These are phyloP conservation scores for Synanthedon myopaeformis DNA, from an alignment of 2,888 invertebrate species.

Conservation along the genomic window DNA sequence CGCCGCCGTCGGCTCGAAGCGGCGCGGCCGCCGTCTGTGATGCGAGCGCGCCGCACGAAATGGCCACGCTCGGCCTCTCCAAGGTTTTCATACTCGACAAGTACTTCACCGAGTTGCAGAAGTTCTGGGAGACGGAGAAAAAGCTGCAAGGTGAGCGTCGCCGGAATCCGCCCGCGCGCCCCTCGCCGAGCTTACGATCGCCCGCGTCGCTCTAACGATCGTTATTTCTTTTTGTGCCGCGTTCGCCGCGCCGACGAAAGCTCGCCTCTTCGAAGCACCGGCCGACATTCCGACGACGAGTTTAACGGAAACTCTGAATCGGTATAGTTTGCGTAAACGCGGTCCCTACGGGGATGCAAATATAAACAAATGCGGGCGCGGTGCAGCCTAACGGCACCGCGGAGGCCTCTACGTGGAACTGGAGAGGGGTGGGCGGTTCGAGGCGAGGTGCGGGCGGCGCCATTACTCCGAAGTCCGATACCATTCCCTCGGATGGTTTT, in stretches of 20 bases:
- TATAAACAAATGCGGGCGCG: conserved; percentile 4
- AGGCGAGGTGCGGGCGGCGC: not conserved
- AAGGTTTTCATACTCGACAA: conserved; percentile 98
- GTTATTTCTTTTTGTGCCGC: conserved; percentile 27
- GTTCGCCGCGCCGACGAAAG: conserved; percentile 12
- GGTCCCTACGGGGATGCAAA: no score
- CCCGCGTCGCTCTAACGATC: conserved; percentile 3
- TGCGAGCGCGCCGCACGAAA: conserved; percentile 67
- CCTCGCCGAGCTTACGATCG: conserved; percentile 3
- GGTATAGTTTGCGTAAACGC: no score
- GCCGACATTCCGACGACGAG: not conserved
- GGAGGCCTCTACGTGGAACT: not conserved
- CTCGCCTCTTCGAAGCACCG: conserved; percentile 1
- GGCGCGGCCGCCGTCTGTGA: conserved; percentile 55
- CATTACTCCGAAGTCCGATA: not conserved
- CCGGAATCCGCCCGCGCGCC: conserved; percentile 7
- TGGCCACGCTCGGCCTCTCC: conserved; percentile 96
- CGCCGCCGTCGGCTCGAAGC: conserved; percentile 32
- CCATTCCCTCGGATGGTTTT: not conserved
- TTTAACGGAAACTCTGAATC: no score
- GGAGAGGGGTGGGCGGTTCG: not conserved
- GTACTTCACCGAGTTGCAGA: conserved; percentile 95
- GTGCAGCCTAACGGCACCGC: not conserved
- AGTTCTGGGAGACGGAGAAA: conserved; percentile 97
- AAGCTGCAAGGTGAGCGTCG: conserved; percentile 88